Percentiles rank a stretch among this genome's conserved stretches.
phyloP scores from a whole-genome alignment of 2,113 vertebrate genomes.

The Osmerus mordax region DNA sequence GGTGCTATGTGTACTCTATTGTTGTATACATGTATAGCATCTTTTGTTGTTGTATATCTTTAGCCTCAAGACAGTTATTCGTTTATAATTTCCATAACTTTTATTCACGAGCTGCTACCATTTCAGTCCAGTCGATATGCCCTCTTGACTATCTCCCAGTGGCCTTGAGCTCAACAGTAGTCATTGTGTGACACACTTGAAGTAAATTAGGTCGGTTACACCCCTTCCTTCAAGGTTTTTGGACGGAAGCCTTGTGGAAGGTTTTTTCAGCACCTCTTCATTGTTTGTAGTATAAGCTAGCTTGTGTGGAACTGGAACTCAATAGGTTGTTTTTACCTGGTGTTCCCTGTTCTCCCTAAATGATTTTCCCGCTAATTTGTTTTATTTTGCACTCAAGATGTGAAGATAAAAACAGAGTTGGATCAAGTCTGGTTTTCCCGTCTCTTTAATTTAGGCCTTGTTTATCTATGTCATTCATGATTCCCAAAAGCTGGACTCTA shows the following conservation, averaged over 20 bases:
- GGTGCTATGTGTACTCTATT: too few relatives aligned
- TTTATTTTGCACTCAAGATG: neutral
- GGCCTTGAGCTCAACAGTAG: neutral
- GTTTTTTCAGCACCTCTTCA: neutral
- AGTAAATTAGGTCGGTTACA: constrained; percentile 5
- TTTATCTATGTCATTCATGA: neutral
- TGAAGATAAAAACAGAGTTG: neutral
- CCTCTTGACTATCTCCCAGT: constrained; percentile 4
- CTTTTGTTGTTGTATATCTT: too few relatives aligned
- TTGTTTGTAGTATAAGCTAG: neutral
- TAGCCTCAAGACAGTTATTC: too few relatives aligned
- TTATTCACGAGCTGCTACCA: neutral
- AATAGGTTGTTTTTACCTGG: neutral
- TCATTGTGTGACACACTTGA: neutral
- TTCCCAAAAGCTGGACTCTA: too few relatives aligned
- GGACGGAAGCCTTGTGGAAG: neutral
- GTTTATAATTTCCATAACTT: too few relatives aligned
- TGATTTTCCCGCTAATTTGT: neutral
- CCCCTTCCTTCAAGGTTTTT: neutral
- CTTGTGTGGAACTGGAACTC: neutral
- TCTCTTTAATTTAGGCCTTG: neutral
- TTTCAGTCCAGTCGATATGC: neutral
- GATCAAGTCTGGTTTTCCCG: neutral
- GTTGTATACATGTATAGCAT: too few relatives aligned
- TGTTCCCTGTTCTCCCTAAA: too few relatives aligned